phyloP scores from a whole-genome alignment of 1,140 invertebrate species.

The Drosophila sproati region DNA sequence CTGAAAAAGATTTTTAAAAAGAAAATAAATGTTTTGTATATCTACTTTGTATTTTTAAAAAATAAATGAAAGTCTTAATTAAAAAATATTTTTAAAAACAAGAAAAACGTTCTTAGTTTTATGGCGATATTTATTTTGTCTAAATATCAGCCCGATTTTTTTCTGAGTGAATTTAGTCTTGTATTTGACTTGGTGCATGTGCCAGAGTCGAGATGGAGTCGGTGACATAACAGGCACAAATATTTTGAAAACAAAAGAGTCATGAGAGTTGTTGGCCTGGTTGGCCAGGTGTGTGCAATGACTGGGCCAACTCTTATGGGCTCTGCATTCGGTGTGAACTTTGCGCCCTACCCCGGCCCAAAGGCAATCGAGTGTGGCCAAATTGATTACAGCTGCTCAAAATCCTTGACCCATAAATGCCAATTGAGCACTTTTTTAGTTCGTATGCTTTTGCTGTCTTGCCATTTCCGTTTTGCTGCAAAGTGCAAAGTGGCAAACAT shows the following conservation, averaged over 20 bases:
- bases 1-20: too few species aligned
- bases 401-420: slow-evolving; percentile 74
- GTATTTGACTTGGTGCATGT: slow-evolving; percentile 23
- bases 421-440: slow-evolving; percentile 37
- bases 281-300: slow-evolving; percentile 61
- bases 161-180: too few species aligned
- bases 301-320: not conserved
- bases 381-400: slow-evolving; percentile 58
- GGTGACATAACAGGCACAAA: slow-evolving; percentile 70
- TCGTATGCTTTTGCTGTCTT: slow-evolving; percentile 28
- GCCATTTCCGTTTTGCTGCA: slow-evolving; percentile 73
- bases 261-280: not conserved
- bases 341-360: slow-evolving; percentile 51
- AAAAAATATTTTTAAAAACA: too few species aligned
- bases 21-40: too few species aligned
- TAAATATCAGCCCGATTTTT: too few species aligned
- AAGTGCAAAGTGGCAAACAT: slow-evolving; percentile 60
- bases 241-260: slow-evolving; percentile 55
- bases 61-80: too few species aligned
- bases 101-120: too few species aligned
- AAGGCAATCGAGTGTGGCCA: slow-evolving; percentile 71
- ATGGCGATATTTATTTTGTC: too few species aligned
- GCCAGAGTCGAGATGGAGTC: slow-evolving; percentile 9
- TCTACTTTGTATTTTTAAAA: too few species aligned
- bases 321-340: slow-evolving; percentile 47